phyloP scores from a whole-genome alignment of 1,140 invertebrate genomes.

The Drosophila jambulina region DNA sequence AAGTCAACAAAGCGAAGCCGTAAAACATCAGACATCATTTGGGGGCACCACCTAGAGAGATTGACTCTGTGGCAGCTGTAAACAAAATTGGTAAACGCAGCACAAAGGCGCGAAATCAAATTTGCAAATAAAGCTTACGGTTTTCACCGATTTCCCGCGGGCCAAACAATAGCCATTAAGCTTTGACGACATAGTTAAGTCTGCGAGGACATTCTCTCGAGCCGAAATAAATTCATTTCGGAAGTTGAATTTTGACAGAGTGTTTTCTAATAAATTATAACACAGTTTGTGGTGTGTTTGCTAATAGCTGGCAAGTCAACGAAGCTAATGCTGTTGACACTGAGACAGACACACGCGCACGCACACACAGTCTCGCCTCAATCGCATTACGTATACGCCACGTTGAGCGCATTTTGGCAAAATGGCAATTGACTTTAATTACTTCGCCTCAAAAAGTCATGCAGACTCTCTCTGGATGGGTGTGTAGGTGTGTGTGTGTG shows the following conservation, averaged over 20 bases:
- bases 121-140: conserved; percentile 20
- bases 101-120: conserved; percentile 36
- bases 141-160: conserved; percentile 22
- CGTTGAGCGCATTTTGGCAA: conserved; percentile 70
- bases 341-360: neutral
- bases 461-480: conserved; percentile 23
- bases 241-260: conserved; percentile 27
- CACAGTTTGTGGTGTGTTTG: conserved; percentile 54
- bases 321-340: conserved; percentile 64
- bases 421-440: conserved; percentile 82
- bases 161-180: conserved; percentile 10
- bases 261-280: conserved; percentile 63
- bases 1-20: conserved; percentile 39
- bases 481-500: conserved; percentile 27
- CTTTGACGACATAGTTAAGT: conserved; percentile 18
- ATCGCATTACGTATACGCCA: conserved; percentile 74
- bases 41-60: conserved; percentile 16
- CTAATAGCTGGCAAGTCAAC: conserved; percentile 62
- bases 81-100: conserved; percentile 22
- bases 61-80: neutral
- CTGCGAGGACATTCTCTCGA: neutral
- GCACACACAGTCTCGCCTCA: conserved; percentile 18
- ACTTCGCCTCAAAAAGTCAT: conserved; percentile 68
- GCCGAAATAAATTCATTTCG: conserved; percentile 15
- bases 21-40: conserved; percentile 39